Evolutionary conservation across 2,888 invertebrate species (phyloP).

Genomic region (Litoditis marina): DNA sequence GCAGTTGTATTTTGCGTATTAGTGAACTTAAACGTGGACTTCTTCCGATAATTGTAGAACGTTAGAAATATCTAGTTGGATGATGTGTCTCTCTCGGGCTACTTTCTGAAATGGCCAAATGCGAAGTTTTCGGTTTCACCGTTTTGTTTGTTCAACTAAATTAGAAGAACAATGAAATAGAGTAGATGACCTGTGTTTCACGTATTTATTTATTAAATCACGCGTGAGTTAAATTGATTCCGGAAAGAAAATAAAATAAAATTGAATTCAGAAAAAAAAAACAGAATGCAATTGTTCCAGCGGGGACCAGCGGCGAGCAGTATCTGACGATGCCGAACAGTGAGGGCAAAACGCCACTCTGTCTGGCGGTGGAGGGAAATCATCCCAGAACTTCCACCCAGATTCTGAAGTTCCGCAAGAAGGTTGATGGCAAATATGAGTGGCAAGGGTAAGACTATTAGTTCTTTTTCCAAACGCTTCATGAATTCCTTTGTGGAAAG

Average conservation of each 20-base stretch:
- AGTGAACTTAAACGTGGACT: too few relatives aligned
- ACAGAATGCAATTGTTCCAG: neutral
- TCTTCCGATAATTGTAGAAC: too few relatives aligned
- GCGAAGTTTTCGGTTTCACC: neutral
- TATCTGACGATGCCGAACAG: slow-evolving; percentile 22
- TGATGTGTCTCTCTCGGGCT: too few relatives aligned
- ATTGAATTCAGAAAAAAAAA: neutral
- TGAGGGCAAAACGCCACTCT: slow-evolving; percentile 37
- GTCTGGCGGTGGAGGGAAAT: slow-evolving; percentile 40
- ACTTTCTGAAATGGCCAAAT: too few relatives aligned
- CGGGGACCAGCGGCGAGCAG: neutral
- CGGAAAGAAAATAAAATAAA: too few relatives aligned
- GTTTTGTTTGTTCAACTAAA: neutral
- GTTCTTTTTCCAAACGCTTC: too few relatives aligned
- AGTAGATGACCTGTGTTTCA: too few relatives aligned
- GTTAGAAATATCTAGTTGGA: too few relatives aligned
- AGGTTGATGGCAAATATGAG: slow-evolving; percentile 17
- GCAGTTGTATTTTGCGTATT: neutral
- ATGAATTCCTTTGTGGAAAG: too few relatives aligned
- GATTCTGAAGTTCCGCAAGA: slow-evolving; percentile 22
- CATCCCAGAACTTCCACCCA: slow-evolving; percentile 30
- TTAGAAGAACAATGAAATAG: too few relatives aligned
- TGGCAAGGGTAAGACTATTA: neutral
- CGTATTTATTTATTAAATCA: too few relatives aligned
- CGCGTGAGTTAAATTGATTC: too few relatives aligned